Percentiles rank a stretch among this genome's conserved stretches.
Evolutionary conservation across 2,888 invertebrate species (phyloP).

Genomic region (Drosophila atroscutellata): DNA sequence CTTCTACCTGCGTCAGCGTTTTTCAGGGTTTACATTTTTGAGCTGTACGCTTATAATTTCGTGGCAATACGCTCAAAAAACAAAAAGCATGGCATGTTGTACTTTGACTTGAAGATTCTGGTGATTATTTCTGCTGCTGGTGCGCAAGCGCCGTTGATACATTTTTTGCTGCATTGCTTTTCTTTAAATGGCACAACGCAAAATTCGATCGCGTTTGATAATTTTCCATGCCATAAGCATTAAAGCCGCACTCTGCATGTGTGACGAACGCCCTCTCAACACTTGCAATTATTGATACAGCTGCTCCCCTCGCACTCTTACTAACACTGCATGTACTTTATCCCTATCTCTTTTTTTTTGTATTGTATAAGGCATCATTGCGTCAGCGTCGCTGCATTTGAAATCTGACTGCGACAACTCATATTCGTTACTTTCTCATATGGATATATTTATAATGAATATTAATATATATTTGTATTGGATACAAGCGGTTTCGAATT

Average conservation of each 20-base stretch:
- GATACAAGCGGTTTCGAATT: constrained; percentile 8
- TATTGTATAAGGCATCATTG: constrained; percentile 18
- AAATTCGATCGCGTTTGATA: constrained; percentile 51
- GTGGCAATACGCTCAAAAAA: constrained; percentile 40
- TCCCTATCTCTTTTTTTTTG: constrained; percentile 7
- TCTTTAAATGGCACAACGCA: constrained; percentile 44
- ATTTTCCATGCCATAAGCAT: constrained; percentile 60
- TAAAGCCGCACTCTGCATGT: constrained; percentile 29
- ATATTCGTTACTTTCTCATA: constrained; percentile 28
- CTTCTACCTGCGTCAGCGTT: constrained; percentile 70
- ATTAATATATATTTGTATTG: neutral
- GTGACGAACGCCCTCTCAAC: constrained; percentile 32
- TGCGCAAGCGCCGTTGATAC: constrained; percentile 63
- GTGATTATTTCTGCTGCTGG: constrained; percentile 29
- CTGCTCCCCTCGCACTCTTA: neutral
- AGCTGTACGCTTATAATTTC: constrained; percentile 44
- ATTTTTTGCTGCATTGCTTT: constrained; percentile 51
- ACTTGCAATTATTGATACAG: constrained; percentile 24
- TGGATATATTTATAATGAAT: neutral
- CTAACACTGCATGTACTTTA: neutral
- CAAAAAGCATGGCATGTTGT: constrained; percentile 30
- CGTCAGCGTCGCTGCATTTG: constrained; percentile 43
- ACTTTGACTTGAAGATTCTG: constrained; percentile 33
- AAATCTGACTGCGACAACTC: constrained; percentile 33
- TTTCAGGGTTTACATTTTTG: constrained; percentile 66